Base-by-base conservation (phyloP, 2,888 invertebrate species). In the Andrena fulva region DNA sequence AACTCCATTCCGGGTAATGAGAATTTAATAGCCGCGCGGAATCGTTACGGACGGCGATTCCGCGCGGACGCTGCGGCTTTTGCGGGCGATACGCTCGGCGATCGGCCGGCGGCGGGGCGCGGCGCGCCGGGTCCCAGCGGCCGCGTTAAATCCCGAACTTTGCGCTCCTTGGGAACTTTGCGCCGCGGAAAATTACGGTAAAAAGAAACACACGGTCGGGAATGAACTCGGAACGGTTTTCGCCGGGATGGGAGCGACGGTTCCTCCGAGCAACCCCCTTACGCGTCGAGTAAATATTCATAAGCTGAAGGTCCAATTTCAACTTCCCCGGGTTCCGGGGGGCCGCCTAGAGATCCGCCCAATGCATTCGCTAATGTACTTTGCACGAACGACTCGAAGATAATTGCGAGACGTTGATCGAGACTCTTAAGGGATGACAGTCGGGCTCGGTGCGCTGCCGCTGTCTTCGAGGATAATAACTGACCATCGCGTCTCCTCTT, bases 401-500 rank as follows among this genome's bases (percentile, higher is more conserved):
- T 66, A 59, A 59, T 73, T 56, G 56, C 66, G 35, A 35, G 35
- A 35, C 10, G 35, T 35, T 35, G 35, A 35, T 35, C 35, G 35
- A 10, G 35, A 35, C 10, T 2, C 10, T 35, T 42, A 16, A 42
- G 42, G 16, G 42, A 16, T 16, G 42, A 42, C 42, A 16, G 4
- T 5, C 42, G 42, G 5, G 16, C 12, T 33, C 31, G 80, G 35
- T 29, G 67, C 31, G 20, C 20, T 68, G 56, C 54, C n/a, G 63
- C 71, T 67, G 63, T 31, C 71, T 60, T 24, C 63, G 12, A 68
- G 67, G 68, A 72, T 78, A 84, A 84, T 82, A 75, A 82, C 85
- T 85, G 85, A 84, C 85, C 79, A 62, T 56, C 27, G 76, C 70
- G 59, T 80, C 48, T 67, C 79, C 81, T 78, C 80, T 86, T 86